Evolutionary conservation across 2,797 vertebrate species (phyloP).

Genomic region (Melopsittacus undulatus): DNA sequence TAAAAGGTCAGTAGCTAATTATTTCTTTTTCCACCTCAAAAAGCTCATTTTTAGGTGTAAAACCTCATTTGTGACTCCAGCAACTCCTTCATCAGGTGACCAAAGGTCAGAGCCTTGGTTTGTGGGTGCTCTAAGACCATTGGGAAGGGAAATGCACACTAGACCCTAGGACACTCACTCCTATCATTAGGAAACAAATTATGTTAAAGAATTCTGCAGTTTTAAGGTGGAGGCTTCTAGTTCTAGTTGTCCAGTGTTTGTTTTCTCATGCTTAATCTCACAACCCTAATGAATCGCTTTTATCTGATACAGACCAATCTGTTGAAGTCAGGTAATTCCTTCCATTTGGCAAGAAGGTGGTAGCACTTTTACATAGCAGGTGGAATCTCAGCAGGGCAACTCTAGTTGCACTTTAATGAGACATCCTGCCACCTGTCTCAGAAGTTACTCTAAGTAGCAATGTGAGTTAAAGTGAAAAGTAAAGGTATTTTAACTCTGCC

Average conservation of each 20-base stretch:
- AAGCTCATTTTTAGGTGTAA: background rate
- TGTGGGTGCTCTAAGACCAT: background rate
- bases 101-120: background rate
- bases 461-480: background rate
- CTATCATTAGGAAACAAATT: background rate
- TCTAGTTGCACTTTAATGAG: constrained; percentile 9
- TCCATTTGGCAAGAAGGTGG: background rate
- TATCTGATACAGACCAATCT: background rate
- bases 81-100: background rate
- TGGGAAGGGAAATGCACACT: background rate
- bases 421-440: constrained; percentile 23
- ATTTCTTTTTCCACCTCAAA: background rate
- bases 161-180: background rate
- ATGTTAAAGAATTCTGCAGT: background rate
- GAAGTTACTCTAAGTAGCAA: background rate
- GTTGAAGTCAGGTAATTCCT: background rate
- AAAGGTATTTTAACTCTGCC: background rate
- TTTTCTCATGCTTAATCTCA: background rate
- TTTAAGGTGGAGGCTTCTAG: background rate
- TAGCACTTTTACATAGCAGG: background rate
- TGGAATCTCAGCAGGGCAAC: constrained; percentile 29
- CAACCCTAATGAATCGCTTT: background rate
- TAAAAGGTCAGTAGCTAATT: background rate
- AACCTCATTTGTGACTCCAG: background rate
- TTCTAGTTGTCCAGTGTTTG: accelerated